These are phyloP conservation scores for Meloidogyne exigua DNA, from an alignment of 1,140 invertebrate species.

Conservation along the genomic window DNA sequence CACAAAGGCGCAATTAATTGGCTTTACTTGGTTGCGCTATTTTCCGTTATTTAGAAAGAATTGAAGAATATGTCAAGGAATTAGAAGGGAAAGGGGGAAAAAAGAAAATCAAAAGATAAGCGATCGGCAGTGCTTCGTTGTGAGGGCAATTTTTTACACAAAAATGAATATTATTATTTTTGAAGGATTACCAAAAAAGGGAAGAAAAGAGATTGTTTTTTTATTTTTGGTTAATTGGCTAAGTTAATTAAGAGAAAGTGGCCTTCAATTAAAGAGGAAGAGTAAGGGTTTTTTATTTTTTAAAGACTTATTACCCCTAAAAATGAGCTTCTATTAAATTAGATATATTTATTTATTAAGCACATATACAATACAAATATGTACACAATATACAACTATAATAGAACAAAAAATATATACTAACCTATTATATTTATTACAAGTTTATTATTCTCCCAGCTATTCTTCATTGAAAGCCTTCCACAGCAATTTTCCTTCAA, in stretches of 20 bases:
- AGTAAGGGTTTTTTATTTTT: neutral
- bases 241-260: neutral
- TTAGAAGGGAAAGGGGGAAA: neutral
- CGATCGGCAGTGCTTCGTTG: constrained; percentile 7
- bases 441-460: neutral
- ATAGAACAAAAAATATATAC: neutral
- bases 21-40: neutral
- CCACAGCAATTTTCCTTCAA: neutral
- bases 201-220: neutral
- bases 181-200: neutral
- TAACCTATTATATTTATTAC: neutral
- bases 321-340: too few species aligned
- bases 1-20: constrained; percentile 4
- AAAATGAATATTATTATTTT: constrained; percentile 11
- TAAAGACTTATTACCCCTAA: too few species aligned
- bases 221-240: neutral
- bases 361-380: too few species aligned
- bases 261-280: neutral
- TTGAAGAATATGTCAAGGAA: neutral
- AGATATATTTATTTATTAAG: too few species aligned
- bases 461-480: neutral
- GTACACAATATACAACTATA: too few species aligned
- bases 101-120: constrained; percentile 17
- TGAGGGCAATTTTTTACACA: constrained; percentile 32
- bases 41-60: neutral